Percentiles rank a stretch among this genome's conserved stretches.
Evolutionary conservation across 2,888 invertebrate species (phyloP).

Genomic region (Branchipolynoe longqiensis): DNA sequence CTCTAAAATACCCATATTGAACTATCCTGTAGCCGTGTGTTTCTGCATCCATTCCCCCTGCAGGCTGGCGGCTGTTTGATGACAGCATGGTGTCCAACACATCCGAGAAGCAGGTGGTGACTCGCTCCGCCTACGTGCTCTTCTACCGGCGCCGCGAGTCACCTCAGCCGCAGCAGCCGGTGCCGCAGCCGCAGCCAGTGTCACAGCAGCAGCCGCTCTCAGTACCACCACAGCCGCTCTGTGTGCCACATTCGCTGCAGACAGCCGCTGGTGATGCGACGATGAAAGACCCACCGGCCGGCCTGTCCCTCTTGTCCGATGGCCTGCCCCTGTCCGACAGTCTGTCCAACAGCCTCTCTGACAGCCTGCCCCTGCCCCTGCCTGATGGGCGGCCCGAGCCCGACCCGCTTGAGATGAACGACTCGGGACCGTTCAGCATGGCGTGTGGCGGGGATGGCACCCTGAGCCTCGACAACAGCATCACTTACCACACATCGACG

Average conservation of each 20-base stretch:
- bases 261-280: background rate
- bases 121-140: slow-evolving; percentile 82
- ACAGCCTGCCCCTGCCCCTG: background rate
- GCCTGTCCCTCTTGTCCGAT: background rate
- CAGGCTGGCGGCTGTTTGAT: slow-evolving; percentile 69
- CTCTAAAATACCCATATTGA: background rate
- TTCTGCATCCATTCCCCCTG: background rate
- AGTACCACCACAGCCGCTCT: background rate
- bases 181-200: background rate
- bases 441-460: slow-evolving; percentile 1
- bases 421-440: background rate
- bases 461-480: slow-evolving; percentile 26
- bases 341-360: background rate
- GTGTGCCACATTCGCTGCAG: too few relatives aligned
- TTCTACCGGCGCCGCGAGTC: slow-evolving; percentile 79
- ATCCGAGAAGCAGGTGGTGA: slow-evolving; percentile 69
- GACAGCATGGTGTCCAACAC: slow-evolving; percentile 68
- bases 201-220: background rate
- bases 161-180: background rate
- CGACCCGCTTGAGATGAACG: background rate
- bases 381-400: background rate
- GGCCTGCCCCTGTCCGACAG: too few relatives aligned
- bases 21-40: background rate
- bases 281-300: background rate
- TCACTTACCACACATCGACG: background rate